Conservation (phyloP, 2,113 vertebrate genomes). For the Calidris pugnax region DNA sequence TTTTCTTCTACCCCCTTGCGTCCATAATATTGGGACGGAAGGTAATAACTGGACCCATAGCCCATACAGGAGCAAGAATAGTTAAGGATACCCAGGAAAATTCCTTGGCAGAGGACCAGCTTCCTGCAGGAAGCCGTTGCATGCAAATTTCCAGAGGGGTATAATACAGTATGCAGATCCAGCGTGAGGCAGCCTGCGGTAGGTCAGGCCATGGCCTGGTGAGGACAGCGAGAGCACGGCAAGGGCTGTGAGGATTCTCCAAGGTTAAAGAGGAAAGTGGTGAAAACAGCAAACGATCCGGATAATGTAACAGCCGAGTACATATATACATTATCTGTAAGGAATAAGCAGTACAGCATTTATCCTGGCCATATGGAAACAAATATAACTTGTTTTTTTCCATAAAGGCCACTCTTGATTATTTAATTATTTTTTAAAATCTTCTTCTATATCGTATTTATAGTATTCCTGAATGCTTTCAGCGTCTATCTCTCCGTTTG, state of each 20-base stretch:
- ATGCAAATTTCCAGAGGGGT: neutral
- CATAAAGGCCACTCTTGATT: slow-evolving; percentile 28
- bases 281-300: neutral
- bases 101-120: slow-evolving; percentile 36
- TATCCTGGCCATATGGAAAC: slow-evolving; percentile 63
- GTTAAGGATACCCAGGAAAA: slow-evolving; percentile 31
- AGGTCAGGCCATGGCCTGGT: neutral
- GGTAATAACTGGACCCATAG: neutral
- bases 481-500: neutral
- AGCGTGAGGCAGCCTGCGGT: accelerated
- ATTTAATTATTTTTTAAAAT: slow-evolving; percentile 28
- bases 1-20: neutral
- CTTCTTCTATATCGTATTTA: slow-evolving; percentile 14
- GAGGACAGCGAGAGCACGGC: neutral
- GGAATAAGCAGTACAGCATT: slow-evolving; percentile 38
- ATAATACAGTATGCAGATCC: neutral
- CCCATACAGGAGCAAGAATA: neutral
- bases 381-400: slow-evolving; percentile 44
- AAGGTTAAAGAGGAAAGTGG: neutral
- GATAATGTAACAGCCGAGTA: neutral
- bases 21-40: neutral
- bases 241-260: neutral
- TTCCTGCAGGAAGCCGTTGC: slow-evolving; percentile 6
- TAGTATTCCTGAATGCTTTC: slow-evolving; percentile 20
- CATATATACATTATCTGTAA: slow-evolving; percentile 33